Evolutionary conservation across 1,140 invertebrate species (phyloP).

Genomic region (Lanistes nyassanus): DNA sequence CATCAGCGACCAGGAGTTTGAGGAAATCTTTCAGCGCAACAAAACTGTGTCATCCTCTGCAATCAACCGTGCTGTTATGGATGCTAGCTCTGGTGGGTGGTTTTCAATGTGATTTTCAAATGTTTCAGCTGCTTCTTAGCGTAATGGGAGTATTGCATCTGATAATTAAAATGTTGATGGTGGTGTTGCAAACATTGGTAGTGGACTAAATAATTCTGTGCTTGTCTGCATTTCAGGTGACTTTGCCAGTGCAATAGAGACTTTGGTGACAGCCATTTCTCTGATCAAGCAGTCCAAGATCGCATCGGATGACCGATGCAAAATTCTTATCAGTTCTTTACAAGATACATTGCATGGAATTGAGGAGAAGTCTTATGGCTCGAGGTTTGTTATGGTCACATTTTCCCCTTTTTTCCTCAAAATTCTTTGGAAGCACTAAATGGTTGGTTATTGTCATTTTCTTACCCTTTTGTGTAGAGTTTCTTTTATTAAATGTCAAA

Average conservation of each 20-base stretch:
- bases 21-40: slow-evolving; percentile 98
- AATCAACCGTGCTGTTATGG: slow-evolving; percentile 95
- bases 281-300: slow-evolving; percentile 99
- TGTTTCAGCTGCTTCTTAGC: slow-evolving; percentile 25
- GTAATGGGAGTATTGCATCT: no score
- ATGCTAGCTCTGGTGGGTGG: slow-evolving; percentile 83
- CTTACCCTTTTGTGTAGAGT: no score
- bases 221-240: slow-evolving; percentile 75
- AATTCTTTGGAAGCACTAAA: no score
- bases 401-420: no score
- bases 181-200: neutral
- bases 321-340: slow-evolving; percentile 95
- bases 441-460: no score
- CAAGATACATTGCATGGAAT: slow-evolving; percentile 96
- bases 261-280: slow-evolving; percentile 97
- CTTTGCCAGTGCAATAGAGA: slow-evolving; percentile 97
- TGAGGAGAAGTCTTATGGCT: slow-evolving; percentile 95
- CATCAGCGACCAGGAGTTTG: slow-evolving; percentile 94
- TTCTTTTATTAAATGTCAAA: no score
- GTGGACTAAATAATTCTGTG: slow-evolving; percentile 4
- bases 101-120: neutral
- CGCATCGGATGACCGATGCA: slow-evolving; percentile 96
- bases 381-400: slow-evolving; percentile 64
- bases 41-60: slow-evolving; percentile 96
- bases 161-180: neutral